Evolutionary conservation across 1,140 invertebrate genomes (phyloP).

Genomic region (Aphelinus atriplicis): DNA sequence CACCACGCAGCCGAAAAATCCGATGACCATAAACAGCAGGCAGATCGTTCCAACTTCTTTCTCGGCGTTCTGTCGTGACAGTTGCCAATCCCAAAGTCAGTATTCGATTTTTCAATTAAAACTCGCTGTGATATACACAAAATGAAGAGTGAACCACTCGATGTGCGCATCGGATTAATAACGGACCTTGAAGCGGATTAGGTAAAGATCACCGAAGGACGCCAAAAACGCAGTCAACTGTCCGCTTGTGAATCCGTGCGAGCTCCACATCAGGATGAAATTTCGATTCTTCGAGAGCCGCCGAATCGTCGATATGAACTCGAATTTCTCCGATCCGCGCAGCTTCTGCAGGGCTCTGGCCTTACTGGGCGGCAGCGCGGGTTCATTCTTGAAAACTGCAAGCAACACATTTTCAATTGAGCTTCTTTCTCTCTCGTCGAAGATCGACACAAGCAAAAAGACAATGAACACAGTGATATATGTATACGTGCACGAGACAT

Average conservation of each 20-base stretch:
- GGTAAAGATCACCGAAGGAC: not conserved
- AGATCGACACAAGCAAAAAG: not conserved
- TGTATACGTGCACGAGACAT: too few species aligned
- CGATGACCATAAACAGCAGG: constrained; percentile 71
- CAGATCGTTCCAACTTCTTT: constrained; percentile 72
- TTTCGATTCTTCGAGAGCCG: constrained; percentile 3
- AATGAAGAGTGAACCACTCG: too few species aligned
- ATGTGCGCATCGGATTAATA: too few species aligned
- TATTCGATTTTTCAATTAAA: too few species aligned
- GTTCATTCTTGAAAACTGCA: constrained; percentile 5
- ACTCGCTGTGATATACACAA: too few species aligned
- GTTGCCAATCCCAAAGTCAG: too few species aligned
- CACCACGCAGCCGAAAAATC: constrained; percentile 71
- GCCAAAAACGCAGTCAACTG: not conserved
- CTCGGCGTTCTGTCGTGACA: constrained; percentile 51
- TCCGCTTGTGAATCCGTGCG: not conserved
- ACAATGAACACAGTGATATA: too few species aligned
- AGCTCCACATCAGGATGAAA: not conserved
- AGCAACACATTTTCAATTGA: not conserved
- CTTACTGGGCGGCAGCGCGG: constrained; percentile 5
- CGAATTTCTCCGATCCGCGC: not conserved
- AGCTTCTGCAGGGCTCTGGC: not conserved
- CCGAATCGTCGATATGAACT: not conserved
- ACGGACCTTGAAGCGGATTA: constrained; percentile 68
- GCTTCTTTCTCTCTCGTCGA: not conserved